Percentiles rank a stretch among this genome's conserved stretches.
phyloP scores from a whole-genome alignment of 2,888 invertebrate genomes.

The Sarcophaga caerulescens region DNA sequence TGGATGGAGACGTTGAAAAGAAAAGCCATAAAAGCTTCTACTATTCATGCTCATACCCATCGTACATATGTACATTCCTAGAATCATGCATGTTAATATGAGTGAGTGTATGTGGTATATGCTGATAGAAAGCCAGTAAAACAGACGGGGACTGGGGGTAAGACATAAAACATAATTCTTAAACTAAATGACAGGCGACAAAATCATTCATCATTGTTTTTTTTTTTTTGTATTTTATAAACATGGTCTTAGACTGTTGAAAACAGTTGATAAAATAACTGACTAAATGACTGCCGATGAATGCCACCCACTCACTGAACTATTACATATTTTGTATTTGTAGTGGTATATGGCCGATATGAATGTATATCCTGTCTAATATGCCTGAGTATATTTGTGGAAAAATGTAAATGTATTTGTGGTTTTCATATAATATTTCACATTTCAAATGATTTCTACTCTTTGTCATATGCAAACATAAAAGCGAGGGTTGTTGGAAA shows the following conservation, averaged over 20 bases:
- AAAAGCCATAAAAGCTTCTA: conserved; percentile 24
- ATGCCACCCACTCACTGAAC: conserved; percentile 61
- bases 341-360: neutral
- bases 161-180: conserved; percentile 64
- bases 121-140: too few species aligned
- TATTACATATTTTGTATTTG: neutral
- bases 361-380: neutral
- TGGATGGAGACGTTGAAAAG: conserved; percentile 30
- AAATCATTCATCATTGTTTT: conserved; percentile 77
- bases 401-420: too few species aligned
- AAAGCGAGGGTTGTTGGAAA: neutral
- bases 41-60: conserved; percentile 19
- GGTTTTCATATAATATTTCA: neutral
- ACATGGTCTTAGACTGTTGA: conserved; percentile 21
- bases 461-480: neutral
- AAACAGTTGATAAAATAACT: conserved; percentile 5
- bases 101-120: too few species aligned
- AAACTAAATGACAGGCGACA: conserved; percentile 78
- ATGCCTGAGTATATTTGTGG: neutral
- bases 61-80: neutral
- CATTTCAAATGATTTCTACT: conserved; percentile 14
- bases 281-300: conserved; percentile 45
- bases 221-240: conserved; percentile 52
- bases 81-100: too few species aligned
- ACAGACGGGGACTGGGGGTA: too few species aligned